Conservation (phyloP, 2,797 vertebrate species). For the Clarias pachynema region DNA sequence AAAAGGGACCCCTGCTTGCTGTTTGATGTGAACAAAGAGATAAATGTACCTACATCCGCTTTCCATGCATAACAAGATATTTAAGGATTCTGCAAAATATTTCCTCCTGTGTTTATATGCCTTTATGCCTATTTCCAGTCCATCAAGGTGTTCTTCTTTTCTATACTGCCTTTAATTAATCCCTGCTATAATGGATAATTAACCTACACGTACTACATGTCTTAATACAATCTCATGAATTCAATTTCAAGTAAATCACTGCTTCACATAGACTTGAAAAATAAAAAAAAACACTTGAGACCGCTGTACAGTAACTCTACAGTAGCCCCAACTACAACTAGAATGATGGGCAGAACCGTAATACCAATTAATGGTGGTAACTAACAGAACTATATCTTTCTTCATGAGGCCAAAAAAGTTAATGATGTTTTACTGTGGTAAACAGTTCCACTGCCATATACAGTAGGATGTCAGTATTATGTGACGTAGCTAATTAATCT, state of each 20-base stretch:
- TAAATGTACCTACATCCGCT: neutral
- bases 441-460: neutral
- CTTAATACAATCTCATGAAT: neutral
- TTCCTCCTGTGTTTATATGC: neutral
- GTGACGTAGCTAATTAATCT: constrained; percentile 77
- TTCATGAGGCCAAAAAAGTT: neutral
- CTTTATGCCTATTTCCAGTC: neutral
- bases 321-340: neutral
- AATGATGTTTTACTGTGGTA: neutral
- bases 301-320: neutral
- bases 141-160: neutral
- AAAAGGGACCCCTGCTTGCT: neutral
- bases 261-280: neutral
- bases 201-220: neutral
- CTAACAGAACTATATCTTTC: neutral
- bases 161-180: neutral
- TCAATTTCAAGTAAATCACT: neutral
- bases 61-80: neutral
- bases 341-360: neutral
- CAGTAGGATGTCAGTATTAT: constrained; percentile 58
- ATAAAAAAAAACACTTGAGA: neutral
- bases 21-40: neutral
- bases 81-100: constrained; percentile 2
- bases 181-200: too few species aligned
- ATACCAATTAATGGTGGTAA: neutral